These are phyloP conservation scores for Otolemur crassicaudatus DNA, from an alignment of 2,797 vertebrate genomes.

Conservation along the genomic window DNA sequence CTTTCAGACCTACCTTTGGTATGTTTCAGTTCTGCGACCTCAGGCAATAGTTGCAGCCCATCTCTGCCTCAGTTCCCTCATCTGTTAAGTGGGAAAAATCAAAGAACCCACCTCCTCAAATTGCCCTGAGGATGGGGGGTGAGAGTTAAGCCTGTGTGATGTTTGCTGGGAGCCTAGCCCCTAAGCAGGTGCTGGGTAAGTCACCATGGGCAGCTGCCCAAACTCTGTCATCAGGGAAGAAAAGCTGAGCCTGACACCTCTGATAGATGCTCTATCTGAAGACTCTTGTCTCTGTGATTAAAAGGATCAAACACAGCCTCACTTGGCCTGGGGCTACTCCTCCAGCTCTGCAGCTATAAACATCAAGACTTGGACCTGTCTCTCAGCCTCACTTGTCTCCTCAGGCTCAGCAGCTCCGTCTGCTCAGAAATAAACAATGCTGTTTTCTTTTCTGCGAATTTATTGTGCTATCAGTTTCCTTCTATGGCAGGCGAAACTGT, in stretches of 20 bases:
- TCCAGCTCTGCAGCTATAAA: neutral
- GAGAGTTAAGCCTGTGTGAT: no score
- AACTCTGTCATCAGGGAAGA: neutral
- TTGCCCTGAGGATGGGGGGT: neutral
- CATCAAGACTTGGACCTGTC: neutral
- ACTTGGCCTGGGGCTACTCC: neutral
- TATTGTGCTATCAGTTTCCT: neutral
- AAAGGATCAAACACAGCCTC: neutral
- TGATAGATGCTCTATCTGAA: neutral
- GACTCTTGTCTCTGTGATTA: neutral
- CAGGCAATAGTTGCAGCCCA: neutral
- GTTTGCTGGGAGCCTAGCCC: neutral
- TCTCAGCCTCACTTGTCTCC: no score
- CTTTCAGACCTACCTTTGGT: neutral
- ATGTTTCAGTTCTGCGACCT: neutral
- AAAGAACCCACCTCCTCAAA: neutral
- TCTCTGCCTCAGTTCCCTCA: neutral
- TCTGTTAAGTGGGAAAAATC: neutral
- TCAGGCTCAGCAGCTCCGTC: neutral
- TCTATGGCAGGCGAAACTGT: neutral
- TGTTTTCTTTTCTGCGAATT: neutral
- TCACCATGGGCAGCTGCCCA: neutral
- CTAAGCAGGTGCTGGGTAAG: rapidly evolving
- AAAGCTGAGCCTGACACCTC: neutral
- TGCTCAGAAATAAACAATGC: neutral